Evolutionary conservation across 1,140 invertebrate genomes (phyloP), one percentile per base, ranked within the genome.

Genomic region (Zophobas morio): DNA sequence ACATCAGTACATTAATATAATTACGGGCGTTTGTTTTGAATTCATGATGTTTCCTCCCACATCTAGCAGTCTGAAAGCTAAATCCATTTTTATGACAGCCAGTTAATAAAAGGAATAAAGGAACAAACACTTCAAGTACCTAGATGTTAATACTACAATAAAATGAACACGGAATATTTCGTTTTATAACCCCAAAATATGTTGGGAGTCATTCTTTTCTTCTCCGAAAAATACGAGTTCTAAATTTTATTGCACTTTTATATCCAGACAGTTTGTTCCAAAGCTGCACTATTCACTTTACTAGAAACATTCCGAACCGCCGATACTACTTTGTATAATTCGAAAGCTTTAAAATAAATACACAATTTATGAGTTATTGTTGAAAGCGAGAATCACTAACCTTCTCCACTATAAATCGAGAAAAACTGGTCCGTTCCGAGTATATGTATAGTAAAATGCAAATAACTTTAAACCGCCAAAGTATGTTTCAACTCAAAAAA

Each of bases 201-300:
- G 47, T 6, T 42, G 36, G 8, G 70, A 72, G 47, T 35, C 39
- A 40, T 56, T 53, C 70, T 72, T 72, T 72, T 34, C 46, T 72
- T 72, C 37, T 6, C 32, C 37, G 8, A 32, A 51, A 70, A 72
- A 20, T 20, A n/a, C 70, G 70, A 72, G 47, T 72, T 72, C 51
- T 72, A 72, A 72, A 72, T 72, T 72, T 72, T 72, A 72, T 72
- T 72, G 40, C 70, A 72, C 46, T 72, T 72, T 72, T 72, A 72
- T 72, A 51, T 72, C 33, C 2, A 6, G 33, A 36, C 35, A 20
- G 47, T 49, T 56, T 47, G 51, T 72, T 71, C 34, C 70, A 51
- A 72, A 72, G 33, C 51, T 51, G 70, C 8, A 56, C 47, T 72
- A 34, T 72, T 72, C 40, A 42, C 46, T 72, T 72, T 72, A 53